phyloP scores from a whole-genome alignment of 2,888 invertebrate genomes.

The Aricia artaxerxes region DNA sequence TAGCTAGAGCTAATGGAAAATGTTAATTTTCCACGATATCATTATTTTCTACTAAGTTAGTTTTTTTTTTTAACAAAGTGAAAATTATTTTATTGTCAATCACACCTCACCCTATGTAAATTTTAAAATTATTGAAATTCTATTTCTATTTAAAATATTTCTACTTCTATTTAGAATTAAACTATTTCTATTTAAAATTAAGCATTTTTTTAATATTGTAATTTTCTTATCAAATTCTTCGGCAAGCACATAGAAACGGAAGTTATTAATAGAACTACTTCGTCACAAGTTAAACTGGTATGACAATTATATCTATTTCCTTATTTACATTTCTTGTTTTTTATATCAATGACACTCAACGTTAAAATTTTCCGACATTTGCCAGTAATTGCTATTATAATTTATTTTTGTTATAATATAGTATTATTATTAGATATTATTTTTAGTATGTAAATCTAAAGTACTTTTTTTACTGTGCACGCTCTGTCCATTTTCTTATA shows the following conservation, averaged over 20 bases:
- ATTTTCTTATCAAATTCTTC: not conserved
- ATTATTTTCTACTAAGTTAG: too few species aligned
- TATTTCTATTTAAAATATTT: too few species aligned
- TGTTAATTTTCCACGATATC: not conserved
- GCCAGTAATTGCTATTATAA: not conserved
- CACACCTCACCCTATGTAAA: too few species aligned
- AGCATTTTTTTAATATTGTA: not conserved
- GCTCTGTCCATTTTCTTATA: too few species aligned
- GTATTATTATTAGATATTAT: too few species aligned
- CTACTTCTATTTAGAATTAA: too few species aligned
- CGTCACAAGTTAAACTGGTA: not conserved
- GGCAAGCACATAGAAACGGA: not conserved
- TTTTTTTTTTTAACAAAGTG: not conserved
- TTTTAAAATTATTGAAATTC: too few species aligned
- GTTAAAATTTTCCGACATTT: not conserved
- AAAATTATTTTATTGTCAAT: not conserved
- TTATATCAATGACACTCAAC: not conserved
- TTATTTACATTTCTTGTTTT: slow-evolving; percentile 5
- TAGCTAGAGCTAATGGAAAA: not conserved
- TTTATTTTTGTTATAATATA: too few species aligned
- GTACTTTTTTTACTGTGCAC: too few species aligned
- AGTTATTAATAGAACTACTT: not conserved
- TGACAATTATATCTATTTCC: not conserved
- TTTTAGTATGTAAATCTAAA: too few species aligned
- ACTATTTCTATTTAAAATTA: too few species aligned